phyloP scores from a whole-genome alignment of 2,113 vertebrate genomes.

The Xenopus laevis region DNA sequence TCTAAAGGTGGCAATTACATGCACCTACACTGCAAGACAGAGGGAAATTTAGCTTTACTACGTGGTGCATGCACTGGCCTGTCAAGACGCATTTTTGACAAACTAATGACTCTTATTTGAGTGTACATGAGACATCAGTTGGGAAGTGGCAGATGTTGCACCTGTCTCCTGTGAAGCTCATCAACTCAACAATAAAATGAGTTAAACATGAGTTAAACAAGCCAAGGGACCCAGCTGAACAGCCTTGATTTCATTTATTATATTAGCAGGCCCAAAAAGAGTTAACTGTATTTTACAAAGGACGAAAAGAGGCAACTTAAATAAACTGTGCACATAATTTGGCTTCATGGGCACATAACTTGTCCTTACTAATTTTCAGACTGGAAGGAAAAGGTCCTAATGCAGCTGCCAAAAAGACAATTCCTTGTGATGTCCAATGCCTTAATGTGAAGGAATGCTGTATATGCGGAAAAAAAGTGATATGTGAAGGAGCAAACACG shows the following conservation, averaged over 20 bases:
- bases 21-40: too few relatives aligned
- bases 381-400: background rate
- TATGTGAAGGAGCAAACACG: background rate
- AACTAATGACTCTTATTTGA: too few relatives aligned
- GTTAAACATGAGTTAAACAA: background rate
- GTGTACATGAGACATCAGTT: too few relatives aligned
- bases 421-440: background rate
- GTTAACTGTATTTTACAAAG: background rate
- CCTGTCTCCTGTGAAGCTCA: too few relatives aligned
- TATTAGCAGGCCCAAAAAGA: background rate
- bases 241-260: background rate
- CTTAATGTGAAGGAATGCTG: background rate
- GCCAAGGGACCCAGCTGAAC: background rate
- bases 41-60: too few relatives aligned
- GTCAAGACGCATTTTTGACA: too few relatives aligned
- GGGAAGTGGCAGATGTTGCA: too few relatives aligned
- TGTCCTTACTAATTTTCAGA: background rate
- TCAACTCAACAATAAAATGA: background rate
- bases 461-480: background rate
- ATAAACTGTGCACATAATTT: background rate
- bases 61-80: too few relatives aligned
- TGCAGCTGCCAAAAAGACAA: background rate
- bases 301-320: background rate
- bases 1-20: too few relatives aligned
- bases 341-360: background rate